Conservation (phyloP, 1,140 invertebrate genomes). For the Eurosta solidaginis region DNA sequence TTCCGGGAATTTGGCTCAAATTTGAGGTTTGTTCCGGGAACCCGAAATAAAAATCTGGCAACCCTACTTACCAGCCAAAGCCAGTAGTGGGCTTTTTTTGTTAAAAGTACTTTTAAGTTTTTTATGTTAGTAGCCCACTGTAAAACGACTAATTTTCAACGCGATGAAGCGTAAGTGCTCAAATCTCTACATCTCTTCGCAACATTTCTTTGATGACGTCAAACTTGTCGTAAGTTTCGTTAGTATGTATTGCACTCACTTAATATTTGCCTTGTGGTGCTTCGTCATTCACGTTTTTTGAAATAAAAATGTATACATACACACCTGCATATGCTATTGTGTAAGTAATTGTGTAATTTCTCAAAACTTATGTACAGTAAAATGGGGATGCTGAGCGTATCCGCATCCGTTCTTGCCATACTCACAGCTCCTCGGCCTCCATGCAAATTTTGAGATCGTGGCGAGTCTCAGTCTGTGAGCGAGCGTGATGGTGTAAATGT, state of each 20-base stretch:
- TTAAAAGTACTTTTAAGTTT: too few relatives aligned
- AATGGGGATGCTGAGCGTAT: slow-evolving; percentile 11
- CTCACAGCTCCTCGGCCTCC: background rate
- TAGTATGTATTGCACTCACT: background rate
- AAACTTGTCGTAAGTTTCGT: background rate
- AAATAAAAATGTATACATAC: background rate
- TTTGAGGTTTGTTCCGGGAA: too few relatives aligned
- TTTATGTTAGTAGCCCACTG: too few relatives aligned
- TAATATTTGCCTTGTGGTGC: background rate
- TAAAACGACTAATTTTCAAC: background rate
- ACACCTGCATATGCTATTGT: background rate
- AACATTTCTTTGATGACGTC: background rate
- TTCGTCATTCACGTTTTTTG: background rate
- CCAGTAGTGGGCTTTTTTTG: too few relatives aligned
- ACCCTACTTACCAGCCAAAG: too few relatives aligned
- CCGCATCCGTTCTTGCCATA: background rate
- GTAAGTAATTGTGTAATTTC: background rate
- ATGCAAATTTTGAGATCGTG: background rate
- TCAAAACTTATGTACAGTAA: background rate
- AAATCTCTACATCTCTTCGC: background rate
- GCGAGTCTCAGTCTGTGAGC: background rate
- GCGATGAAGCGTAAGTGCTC: background rate
- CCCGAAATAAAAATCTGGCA: too few relatives aligned
- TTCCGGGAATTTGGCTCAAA: too few relatives aligned
- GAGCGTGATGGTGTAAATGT: slow-evolving; percentile 16